Evolutionary conservation across 2,113 vertebrate genomes (phyloP).

Genomic region (Micronycteris hirsuta): DNA sequence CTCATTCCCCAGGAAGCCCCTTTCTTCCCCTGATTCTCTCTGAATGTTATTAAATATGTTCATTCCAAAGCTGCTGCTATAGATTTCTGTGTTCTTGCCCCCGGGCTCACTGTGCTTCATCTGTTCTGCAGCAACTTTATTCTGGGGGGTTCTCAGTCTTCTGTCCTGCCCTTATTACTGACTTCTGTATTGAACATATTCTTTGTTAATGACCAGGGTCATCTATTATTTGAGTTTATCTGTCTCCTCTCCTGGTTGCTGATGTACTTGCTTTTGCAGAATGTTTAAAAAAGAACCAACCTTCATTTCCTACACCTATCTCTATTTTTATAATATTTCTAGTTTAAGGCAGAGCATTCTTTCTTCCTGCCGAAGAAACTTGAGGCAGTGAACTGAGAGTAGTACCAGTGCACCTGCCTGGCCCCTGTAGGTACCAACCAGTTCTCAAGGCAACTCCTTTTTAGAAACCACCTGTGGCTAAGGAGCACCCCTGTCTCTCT

Average conservation of each 20-base stretch:
- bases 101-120: background rate
- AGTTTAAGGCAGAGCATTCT: background rate
- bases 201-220: background rate
- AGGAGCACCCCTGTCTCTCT: too few species aligned
- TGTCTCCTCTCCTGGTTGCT: background rate
- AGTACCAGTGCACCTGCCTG: fast-evolving
- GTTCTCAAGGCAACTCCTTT: background rate
- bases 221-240: background rate
- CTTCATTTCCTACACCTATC: background rate
- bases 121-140: background rate
- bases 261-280: background rate
- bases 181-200: background rate
- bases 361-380: background rate
- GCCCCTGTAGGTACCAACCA: too few species aligned
- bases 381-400: background rate
- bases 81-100: background rate
- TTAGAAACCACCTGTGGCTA: background rate
- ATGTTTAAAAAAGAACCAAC: background rate
- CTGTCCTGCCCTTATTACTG: background rate
- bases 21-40: background rate
- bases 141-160: background rate
- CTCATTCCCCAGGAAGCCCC: background rate
- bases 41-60: background rate
- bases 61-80: fast-evolving
- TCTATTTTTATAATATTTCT: background rate